These are phyloP conservation scores for Plagodis dolabraria DNA, from an alignment of 2,888 invertebrate genomes.

Conservation along the genomic window DNA sequence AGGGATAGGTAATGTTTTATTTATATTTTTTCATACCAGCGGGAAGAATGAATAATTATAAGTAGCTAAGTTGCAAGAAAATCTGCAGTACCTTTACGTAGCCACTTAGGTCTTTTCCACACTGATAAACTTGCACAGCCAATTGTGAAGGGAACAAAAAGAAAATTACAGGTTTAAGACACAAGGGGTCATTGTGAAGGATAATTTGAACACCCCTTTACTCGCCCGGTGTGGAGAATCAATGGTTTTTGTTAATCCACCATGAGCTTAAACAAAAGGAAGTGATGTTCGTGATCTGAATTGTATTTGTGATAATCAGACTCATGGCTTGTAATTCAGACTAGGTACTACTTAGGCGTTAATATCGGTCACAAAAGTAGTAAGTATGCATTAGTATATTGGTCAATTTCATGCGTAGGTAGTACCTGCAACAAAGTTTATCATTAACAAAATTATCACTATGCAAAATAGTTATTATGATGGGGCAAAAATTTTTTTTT, in stretches of 20 bases:
- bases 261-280: slow-evolving; percentile 40
- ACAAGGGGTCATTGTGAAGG: slow-evolving; percentile 58
- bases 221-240: slow-evolving; percentile 41
- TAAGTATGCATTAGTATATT: too few relatives aligned
- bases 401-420: too few relatives aligned
- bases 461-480: too few relatives aligned
- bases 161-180: slow-evolving; percentile 65
- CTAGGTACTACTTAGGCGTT: too few relatives aligned
- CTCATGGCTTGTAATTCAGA: not conserved
- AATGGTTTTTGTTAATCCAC: slow-evolving; percentile 33
- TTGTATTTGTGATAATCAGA: slow-evolving; percentile 3
- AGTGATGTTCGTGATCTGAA: slow-evolving; percentile 8
- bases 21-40: too few relatives aligned
- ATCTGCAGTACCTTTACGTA: not conserved
- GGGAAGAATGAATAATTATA: too few relatives aligned
- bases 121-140: slow-evolving; percentile 19
- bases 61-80: too few relatives aligned
- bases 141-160: slow-evolving; percentile 61
- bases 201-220: slow-evolving; percentile 73
- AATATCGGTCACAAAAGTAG: too few relatives aligned
- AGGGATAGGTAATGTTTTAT: too few relatives aligned
- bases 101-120: slow-evolving; percentile 50
- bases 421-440: too few relatives aligned
- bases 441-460: too few relatives aligned
- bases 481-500: too few relatives aligned